These are phyloP conservation scores for Procavia capensis DNA, from an alignment of 2,113 vertebrate genomes.

Conservation along the genomic window DNA sequence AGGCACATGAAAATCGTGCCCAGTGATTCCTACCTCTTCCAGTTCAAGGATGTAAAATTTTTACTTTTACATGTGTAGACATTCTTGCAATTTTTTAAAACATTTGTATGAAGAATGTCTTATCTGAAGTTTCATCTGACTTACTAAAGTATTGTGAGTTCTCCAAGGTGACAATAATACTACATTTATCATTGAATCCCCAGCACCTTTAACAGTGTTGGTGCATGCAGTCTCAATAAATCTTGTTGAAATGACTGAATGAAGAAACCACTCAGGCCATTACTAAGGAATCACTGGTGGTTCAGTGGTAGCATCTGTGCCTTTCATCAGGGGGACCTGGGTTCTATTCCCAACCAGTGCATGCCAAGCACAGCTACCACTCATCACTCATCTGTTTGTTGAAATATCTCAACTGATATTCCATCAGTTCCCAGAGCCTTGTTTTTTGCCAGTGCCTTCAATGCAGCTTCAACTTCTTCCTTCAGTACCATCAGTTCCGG, in stretches of 20 bases:
- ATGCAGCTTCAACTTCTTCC: no score
- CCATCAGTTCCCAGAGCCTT: no score
- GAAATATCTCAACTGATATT: no score
- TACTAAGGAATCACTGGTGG: neutral
- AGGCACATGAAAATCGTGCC: neutral
- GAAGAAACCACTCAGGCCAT: neutral
- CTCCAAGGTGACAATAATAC: neutral
- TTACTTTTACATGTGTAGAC: neutral
- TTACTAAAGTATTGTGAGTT: neutral
- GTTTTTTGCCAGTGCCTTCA: no score
- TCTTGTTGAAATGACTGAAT: neutral
- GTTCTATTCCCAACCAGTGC: neutral
- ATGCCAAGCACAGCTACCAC: neutral
- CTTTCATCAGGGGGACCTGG: neutral
- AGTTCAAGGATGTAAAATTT: neutral
- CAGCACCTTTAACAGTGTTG: neutral
- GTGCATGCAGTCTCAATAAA: neutral
- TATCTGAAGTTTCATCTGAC: neutral
- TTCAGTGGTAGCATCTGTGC: neutral
- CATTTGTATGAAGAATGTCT: neutral
- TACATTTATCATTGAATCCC: neutral
- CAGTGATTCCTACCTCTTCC: neutral
- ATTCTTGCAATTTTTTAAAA: neutral
- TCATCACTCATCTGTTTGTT: no score
- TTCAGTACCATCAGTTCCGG: no score